Percentiles rank a stretch among this genome's conserved stretches.
Conservation (phyloP, 2,888 invertebrate species). For the Hermaeophaga mercurialis region DNA sequence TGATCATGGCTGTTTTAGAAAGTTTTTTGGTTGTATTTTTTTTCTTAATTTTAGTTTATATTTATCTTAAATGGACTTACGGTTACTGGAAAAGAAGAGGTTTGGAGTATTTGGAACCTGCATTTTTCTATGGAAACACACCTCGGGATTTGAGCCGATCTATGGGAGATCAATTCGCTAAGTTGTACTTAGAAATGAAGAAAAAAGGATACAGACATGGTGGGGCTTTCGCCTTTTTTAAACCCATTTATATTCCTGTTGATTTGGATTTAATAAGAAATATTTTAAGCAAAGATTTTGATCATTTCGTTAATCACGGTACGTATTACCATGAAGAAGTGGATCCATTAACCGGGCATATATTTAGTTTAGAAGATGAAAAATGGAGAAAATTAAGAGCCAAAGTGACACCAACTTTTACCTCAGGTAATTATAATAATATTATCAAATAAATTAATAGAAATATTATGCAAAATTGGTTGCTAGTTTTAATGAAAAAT, state of each 20-base stretch:
- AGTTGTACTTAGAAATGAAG: constrained; percentile 36
- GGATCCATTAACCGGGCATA: constrained; percentile 47
- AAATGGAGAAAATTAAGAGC: constrained; percentile 56
- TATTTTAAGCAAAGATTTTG: constrained; percentile 51
- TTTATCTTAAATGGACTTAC: constrained; percentile 37
- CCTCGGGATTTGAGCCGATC: neutral
- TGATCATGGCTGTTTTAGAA: no score
- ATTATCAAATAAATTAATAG: no score
- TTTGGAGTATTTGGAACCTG: constrained; percentile 35
- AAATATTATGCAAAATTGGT: no score
- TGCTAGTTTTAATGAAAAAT: no score
- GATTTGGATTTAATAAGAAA: constrained; percentile 49
- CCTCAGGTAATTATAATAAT: constrained; percentile 25
- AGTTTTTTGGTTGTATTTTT: no score
- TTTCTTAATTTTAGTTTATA: constrained; percentile 17
- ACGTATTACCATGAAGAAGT: constrained; percentile 46
- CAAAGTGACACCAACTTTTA: constrained; percentile 50
- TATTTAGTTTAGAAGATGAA: constrained; percentile 46
- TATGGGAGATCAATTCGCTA: constrained; percentile 13
- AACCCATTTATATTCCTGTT: constrained; percentile 46
- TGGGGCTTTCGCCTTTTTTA: constrained; percentile 40
- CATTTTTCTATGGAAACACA: constrained; percentile 28
- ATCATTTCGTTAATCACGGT: constrained; percentile 49
- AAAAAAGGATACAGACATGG: constrained; percentile 36
- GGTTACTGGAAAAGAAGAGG: constrained; percentile 46